Base-by-base conservation (phyloP, 2,797 vertebrate genomes). In the Cossypha polioptera region DNA sequence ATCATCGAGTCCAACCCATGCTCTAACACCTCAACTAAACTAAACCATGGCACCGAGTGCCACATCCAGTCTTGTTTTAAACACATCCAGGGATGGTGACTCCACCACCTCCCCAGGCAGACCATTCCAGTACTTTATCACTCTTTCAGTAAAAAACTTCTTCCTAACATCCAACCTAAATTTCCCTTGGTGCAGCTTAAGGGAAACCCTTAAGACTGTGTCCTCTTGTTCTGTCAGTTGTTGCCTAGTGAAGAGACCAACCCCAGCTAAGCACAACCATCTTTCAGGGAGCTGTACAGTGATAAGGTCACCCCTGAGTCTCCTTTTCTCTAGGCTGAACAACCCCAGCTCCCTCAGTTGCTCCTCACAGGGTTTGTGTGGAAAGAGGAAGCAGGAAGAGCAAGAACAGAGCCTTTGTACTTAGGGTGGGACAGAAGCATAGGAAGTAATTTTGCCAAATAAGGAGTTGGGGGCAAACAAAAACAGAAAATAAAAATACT, bases 391-490 rank as follows among this genome's bases (percentile, higher is more conserved):
- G 85, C 68, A 91, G 65, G 75, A 96, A 95, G 82, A 95, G 76
- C 78, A 96, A 95, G 89, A 91, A 93, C 95, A 87, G 91, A 83
- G 81, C 78, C 91, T 93, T 95, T 96, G 94, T 95, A 94, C 69
- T 88, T 65, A 42, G 89, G 81, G 87, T 72, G 88, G 76, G 69
- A 86, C 85, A 92, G 68, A 91, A 95, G 84, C 84, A 93, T 33
- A 86, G 89, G 84, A 93, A 93, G 67, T 76, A 6, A 45, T 74
- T 93, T 85, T 17, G 4, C 78, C 92, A 72, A 80, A 83, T 36
- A 68, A 85, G 40, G 89, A 91, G 78, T 58, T 69, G 51, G 85
- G 91, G 89, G 58, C 61, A 92, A 95, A 91, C 67, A 91, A 92
- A 94, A 92, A 71, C 42, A 91, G 86, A 95, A 94, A 88, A 81